A percentile compares a stretch with the other conserved stretches of the same genome.
Conservation (phyloP, 2,888 invertebrate species). For the Drosophila percnosoma region DNA sequence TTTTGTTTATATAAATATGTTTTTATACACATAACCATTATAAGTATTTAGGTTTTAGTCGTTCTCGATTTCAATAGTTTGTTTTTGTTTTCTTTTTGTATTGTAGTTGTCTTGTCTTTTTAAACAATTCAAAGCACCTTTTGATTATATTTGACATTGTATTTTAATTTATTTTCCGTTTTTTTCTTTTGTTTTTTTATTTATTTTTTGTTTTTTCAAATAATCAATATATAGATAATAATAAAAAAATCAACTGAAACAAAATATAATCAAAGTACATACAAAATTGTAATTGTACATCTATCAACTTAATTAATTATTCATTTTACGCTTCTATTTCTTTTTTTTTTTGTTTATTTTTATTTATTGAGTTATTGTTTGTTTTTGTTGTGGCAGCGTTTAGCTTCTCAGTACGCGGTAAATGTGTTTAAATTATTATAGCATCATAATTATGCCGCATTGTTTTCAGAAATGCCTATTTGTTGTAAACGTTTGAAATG, state of each 20-base stretch:
- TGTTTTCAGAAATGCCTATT: constrained; percentile 65
- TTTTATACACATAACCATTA: constrained; percentile 68
- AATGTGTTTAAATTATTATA: constrained; percentile 36
- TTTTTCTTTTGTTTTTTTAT: constrained; percentile 37
- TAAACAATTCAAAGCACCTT: constrained; percentile 83
- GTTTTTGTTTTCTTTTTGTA: constrained; percentile 53
- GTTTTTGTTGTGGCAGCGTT: constrained; percentile 73
- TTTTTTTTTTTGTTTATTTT: neutral
- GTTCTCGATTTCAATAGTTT: constrained; percentile 66
- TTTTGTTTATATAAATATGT: constrained; percentile 77
- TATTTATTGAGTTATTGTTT: constrained; percentile 22
- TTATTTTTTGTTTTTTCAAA: constrained; percentile 40
- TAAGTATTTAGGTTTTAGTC: constrained; percentile 75
- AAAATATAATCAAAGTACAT: constrained; percentile 69
- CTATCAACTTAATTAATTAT: constrained; percentile 18
- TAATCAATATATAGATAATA: constrained; percentile 37
- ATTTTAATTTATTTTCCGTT: constrained; percentile 46
- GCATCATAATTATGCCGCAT: constrained; percentile 33
- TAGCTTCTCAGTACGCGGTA: constrained; percentile 75
- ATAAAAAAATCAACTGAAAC: constrained; percentile 51
- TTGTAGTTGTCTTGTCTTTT: constrained; percentile 73
- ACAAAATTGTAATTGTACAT: constrained; percentile 38
- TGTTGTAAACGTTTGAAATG: constrained; percentile 33
- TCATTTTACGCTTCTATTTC: constrained; percentile 25
- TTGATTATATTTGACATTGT: constrained; percentile 81